phyloP scores from a whole-genome alignment of 2,113 vertebrate genomes.

The Oryctolagus cuniculus region DNA sequence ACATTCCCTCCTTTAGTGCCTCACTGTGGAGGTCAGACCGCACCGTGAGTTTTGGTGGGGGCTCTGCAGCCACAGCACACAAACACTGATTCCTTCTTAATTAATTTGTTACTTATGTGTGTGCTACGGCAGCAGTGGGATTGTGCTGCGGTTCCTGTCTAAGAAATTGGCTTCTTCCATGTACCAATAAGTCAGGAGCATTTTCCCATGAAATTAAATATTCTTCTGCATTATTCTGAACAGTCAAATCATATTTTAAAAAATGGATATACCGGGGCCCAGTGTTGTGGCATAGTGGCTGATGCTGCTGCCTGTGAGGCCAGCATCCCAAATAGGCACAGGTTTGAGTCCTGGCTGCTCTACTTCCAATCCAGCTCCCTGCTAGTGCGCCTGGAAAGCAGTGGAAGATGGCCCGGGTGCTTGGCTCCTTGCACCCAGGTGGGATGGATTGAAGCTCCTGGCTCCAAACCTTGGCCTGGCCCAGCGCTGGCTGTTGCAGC shows the following conservation, averaged over 20 bases:
- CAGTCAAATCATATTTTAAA: constrained; percentile 6
- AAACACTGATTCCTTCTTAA: constrained; percentile 17
- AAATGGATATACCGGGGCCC: neutral
- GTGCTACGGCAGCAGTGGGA: neutral
- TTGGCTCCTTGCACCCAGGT: no score
- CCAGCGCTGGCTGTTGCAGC: no score
- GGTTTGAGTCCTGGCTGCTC: no score
- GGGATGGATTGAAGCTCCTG: no score
- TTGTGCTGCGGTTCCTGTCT: neutral
- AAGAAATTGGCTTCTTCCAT: constrained; percentile 19
- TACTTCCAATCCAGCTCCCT: no score
- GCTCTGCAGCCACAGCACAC: neutral
- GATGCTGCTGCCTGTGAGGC: no score
- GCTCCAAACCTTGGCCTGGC: no score
- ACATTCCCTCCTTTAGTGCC: neutral
- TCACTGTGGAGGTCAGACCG: neutral
- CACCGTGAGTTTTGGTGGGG: neutral
- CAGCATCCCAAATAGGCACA: no score
- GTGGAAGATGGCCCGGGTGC: no score
- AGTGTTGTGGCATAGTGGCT: no score
- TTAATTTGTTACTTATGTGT: constrained; percentile 16
- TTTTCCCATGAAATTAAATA: constrained; percentile 69
- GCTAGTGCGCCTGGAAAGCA: no score
- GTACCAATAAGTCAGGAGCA: constrained; percentile 48
- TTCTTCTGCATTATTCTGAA: constrained; percentile 54